A percentile compares a stretch with the other conserved stretches of the same genome.
These are phyloP conservation scores for Cebidichthys violaceus DNA, from an alignment of 2,113 vertebrate species.

Conservation along the genomic window DNA sequence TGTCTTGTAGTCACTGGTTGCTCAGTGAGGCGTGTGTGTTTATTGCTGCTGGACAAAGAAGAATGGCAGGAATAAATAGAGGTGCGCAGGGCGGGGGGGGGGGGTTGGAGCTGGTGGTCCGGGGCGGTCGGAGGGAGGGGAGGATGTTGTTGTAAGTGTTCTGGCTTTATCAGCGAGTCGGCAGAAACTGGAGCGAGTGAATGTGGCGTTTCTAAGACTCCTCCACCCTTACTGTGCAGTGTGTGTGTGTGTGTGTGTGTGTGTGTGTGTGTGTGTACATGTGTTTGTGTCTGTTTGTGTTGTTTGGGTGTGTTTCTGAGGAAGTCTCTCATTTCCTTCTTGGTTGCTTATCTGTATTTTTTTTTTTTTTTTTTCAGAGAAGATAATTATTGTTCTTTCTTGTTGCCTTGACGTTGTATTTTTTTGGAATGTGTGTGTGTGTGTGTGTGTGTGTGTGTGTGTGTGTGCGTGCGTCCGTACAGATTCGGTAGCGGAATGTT, in stretches of 20 bases:
- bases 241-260: slow-evolving; percentile 2
- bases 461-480: neutral
- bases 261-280: slow-evolving; percentile 3
- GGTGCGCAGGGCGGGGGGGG: slow-evolving; percentile 7
- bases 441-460: neutral
- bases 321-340: slow-evolving; percentile 73
- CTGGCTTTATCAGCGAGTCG: slow-evolving; percentile 69
- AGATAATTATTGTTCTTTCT: slow-evolving; percentile 16
- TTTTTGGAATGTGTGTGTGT: neutral
- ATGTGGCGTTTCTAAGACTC: slow-evolving; percentile 20
- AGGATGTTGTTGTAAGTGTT: slow-evolving; percentile 75
- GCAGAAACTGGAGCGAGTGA: slow-evolving; percentile 57
- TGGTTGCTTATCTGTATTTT: slow-evolving; percentile 48
- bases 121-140: slow-evolving; percentile 39
- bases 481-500: neutral
- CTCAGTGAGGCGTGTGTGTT: slow-evolving; percentile 41
- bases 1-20: slow-evolving; percentile 14
- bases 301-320: slow-evolving; percentile 62
- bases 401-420: slow-evolving; percentile 27
- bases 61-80: slow-evolving; percentile 78
- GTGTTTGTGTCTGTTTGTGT: slow-evolving; percentile 18
- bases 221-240: slow-evolving; percentile 39
- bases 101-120: slow-evolving; percentile 22
- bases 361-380: neutral
- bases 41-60: slow-evolving; percentile 58